Evolutionary conservation across 2,113 vertebrate species (phyloP), one percentile per base, ranked within the genome.

Genomic region (Scalopus aquaticus): DNA sequence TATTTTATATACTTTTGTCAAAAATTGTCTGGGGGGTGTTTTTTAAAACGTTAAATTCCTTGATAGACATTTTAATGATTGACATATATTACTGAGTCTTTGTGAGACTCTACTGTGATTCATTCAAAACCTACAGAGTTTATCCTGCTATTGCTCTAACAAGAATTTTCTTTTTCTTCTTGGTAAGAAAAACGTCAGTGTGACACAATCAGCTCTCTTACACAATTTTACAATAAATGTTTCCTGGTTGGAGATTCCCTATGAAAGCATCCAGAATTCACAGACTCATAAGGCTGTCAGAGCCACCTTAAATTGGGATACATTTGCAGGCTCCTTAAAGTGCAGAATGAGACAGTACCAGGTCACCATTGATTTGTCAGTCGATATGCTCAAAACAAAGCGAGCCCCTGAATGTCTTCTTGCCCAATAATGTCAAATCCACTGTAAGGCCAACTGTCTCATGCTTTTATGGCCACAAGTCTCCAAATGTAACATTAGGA

Each of bases 301-400:
- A 95, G 44, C 19, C 76, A 44, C 20, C 96, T 54, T 94, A 90
- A 77, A 93, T 72, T 58, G 6, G 83, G 42, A 74, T 79, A 42
- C 78, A 92, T 96, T 95, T 97, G 15, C 19, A 88, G 44, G 56
- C 73, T 93, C 80, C 76, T 91, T 87, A 97, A 11, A 95, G 42
- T n/a, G 95, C 28, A 62, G 76, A 78, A 37, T 67, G 42, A 86
- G 56, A 73, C 46, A 72, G 51, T 37, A 22, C 46, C 60, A 15
- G 64, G 54, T 72, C 83, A 73, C 13, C 1, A 62, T 44, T 19
- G 65, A 82, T 90, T 51, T 83, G 20, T 88, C 70, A 88, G 69
- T 28, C 94, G 79, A 22, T 82, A 49, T 3, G 46, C 73, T 96
- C 92, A 58, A 62, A 83, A 19, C 91, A 5, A 1, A 93, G 9